Base-by-base conservation (phyloP, 2,797 vertebrate species). In the Propithecus perrieri region DNA sequence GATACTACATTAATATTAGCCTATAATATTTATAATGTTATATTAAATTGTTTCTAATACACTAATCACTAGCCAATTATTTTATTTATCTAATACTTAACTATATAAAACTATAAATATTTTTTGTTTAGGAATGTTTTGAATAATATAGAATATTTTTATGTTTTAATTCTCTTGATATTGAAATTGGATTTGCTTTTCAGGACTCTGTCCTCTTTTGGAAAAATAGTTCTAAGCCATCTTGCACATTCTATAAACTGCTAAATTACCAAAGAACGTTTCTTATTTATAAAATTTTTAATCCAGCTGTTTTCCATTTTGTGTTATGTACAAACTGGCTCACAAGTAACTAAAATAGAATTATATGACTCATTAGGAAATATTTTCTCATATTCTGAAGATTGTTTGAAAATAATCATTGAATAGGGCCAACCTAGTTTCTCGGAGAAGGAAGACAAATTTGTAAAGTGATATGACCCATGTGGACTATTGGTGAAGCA, bases 221-320 rank as follows among this genome's bases (percentile, higher is more conserved):
- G 89, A 81, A 85, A 89, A 85, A 55, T 46, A 43, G 59, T 80
- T 63, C 79, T 97, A 83, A 75, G 55, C 84, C 63, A 89, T 84
- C 9, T 85, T 95, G 57, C 53, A 90, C 18, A 57, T 96, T 97
- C 91, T 94, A 84, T 95, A 80, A 83, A 97, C 24, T 72, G 5
- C 24, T 35, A 95, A 97, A 97, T 97, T 94, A 91, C 53, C 93
- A 76, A 93, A 76, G 26, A 96, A 97, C 96, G 30, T 43, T 85
- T 97, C 93, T 96, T 41, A 61, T 97, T 97, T 97, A 63, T 48
- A 89, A 97, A 97, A 92, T 38, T 48, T 89, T 96, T 72, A 92
- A 41, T 67, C 35, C 97, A 98, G 96, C 97, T 98, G 98, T 96
- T 98, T 98, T 94, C 94, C 85, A 97, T 98, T 98, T 98, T 96